Percentiles rank a stretch among this genome's conserved stretches.
phyloP scores from a whole-genome alignment of 2,113 vertebrate species.

The Hemichromis elongatus region DNA sequence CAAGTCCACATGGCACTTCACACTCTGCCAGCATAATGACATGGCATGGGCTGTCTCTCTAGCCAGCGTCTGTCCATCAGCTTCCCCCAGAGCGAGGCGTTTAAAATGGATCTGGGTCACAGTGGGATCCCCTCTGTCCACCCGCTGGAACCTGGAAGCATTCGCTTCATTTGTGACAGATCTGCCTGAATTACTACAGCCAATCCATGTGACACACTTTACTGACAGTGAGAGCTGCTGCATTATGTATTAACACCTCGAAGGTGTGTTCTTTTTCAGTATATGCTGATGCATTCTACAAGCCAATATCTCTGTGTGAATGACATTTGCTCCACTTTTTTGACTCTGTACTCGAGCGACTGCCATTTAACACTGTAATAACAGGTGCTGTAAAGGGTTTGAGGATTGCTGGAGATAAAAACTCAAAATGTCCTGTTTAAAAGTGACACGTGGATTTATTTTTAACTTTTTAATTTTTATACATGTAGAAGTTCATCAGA shows the following conservation, averaged over 20 bases:
- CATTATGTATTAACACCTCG: slow-evolving; percentile 23
- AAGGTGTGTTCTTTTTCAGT: neutral
- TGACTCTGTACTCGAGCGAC: rapidly evolving
- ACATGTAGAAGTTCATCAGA: neutral
- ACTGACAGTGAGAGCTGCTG: slow-evolving; percentile 15
- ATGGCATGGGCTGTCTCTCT: neutral
- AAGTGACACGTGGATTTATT: neutral
- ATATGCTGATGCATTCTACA: neutral
- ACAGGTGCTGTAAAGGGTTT: neutral
- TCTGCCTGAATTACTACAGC: neutral
- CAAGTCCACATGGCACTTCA: slow-evolving; percentile 23
- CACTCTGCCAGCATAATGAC: slow-evolving; percentile 39
- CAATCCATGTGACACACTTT: slow-evolving; percentile 20
- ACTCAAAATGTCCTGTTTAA: neutral
- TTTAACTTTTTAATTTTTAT: neutral
- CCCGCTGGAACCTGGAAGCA: slow-evolving; percentile 38
- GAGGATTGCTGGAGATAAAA: neutral
- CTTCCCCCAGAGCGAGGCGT: slow-evolving; percentile 37
- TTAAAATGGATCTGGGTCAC: slow-evolving; percentile 68
- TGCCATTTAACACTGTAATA: neutral
- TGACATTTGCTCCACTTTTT: neutral
- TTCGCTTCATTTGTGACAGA: slow-evolving; percentile 26
- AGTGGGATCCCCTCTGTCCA: slow-evolving; percentile 54
- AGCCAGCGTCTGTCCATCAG: slow-evolving; percentile 40
- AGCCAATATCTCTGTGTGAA: neutral